phyloP scores from a whole-genome alignment of 1,140 invertebrate genomes.

The Anoplolepis gracilipes region DNA sequence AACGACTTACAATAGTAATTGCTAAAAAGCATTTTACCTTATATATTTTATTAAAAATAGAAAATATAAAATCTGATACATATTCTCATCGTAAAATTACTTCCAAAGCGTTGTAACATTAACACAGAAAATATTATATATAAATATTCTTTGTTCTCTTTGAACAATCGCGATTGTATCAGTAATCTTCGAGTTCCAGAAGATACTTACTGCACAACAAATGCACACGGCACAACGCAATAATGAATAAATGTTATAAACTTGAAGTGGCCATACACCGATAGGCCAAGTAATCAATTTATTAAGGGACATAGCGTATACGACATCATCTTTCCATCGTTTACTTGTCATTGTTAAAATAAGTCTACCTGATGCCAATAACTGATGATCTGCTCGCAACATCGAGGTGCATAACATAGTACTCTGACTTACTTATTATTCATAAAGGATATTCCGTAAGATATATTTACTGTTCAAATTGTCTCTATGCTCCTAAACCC shows the following conservation, averaged over 20 bases:
- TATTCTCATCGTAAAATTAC: too few relatives aligned
- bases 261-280: conserved; percentile 62
- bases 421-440: too few relatives aligned
- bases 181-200: not conserved
- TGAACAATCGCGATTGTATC: not conserved
- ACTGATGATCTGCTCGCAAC: too few relatives aligned
- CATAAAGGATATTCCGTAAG: too few relatives aligned
- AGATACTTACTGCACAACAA: not conserved
- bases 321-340: conserved; percentile 39
- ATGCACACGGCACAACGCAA: not conserved
- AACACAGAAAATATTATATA: too few relatives aligned
- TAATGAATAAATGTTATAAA: not conserved
- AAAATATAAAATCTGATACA: too few relatives aligned
- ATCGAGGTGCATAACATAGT: too few relatives aligned
- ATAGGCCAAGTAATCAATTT: conserved; percentile 42
- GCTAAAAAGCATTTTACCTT: too few relatives aligned
- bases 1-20: conserved; percentile 1
- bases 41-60: too few relatives aligned
- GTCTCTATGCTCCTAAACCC: too few relatives aligned
- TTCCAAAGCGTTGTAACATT: too few relatives aligned
- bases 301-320: conserved; percentile 47
- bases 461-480: too few relatives aligned
- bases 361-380: not conserved
- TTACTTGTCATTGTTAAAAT: conserved; percentile 13
- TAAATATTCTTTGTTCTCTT: not conserved